phyloP scores from a whole-genome alignment of 2,888 invertebrate genomes.

The Nebria salina region DNA sequence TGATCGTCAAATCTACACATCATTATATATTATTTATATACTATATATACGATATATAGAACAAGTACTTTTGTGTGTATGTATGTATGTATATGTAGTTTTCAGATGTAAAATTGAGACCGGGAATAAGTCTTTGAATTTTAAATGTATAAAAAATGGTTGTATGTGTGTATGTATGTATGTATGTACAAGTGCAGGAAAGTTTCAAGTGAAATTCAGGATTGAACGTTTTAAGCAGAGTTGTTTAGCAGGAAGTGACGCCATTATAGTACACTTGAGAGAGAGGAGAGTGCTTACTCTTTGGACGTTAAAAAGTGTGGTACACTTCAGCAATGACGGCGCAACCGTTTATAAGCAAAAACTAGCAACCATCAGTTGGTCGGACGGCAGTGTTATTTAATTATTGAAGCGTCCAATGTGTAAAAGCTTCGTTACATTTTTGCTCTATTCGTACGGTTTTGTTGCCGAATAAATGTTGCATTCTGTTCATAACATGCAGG shows the following conservation, averaged over 20 bases:
- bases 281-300: conserved; percentile 20
- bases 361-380: not conserved
- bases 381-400: not conserved
- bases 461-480: not conserved
- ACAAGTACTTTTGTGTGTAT: not conserved
- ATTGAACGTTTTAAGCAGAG: conserved; percentile 8
- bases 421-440: not conserved
- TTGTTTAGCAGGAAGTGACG: conserved; percentile 22
- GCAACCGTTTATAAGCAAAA: conserved; percentile 9
- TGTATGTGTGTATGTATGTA: not conserved
- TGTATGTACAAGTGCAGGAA: not conserved
- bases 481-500: not conserved
- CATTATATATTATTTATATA: not conserved
- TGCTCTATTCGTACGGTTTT: not conserved
- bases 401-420: not conserved
- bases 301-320: not conserved
- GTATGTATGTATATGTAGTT: not conserved
- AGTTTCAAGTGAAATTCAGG: conserved; percentile 12
- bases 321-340: conserved; percentile 4
- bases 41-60: not conserved
- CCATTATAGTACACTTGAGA: conserved; percentile 15
- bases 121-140: not conserved
- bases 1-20: not conserved
- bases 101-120: no score
- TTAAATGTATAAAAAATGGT: not conserved